Base-by-base conservation (phyloP, 1,140 invertebrate species). In the Thalassaphorura encarpata region DNA sequence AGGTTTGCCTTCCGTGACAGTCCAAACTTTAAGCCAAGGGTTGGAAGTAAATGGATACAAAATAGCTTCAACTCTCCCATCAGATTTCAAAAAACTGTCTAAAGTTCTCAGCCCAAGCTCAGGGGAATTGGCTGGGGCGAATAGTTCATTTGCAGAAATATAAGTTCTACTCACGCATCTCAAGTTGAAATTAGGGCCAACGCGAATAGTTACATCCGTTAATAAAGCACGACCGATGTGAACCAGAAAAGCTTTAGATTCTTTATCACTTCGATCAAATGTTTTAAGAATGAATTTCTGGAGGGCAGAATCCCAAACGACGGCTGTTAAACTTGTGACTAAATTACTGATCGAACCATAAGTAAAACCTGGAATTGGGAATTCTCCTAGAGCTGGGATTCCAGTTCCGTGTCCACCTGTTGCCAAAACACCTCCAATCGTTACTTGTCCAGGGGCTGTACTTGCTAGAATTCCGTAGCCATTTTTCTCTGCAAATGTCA, bases 11-110 rank as follows among this genome's bases (percentile, higher is more conserved):
- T 40, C 21, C 6, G 26, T 40, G 1, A 43, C 48, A 16, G 21
- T 33, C 52, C 56, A 62, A 16, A 52, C 23, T 43, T 55, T 54
- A 19, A 62, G 45, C 56, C 55, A 57, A 16, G 55, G 45, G 39
- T 51, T 36, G 4, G 27, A n/a, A 1, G 47, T 50, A 26, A 51
- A 62, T 27, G 53, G 55, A 31, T 51, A 62, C 31, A 18, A 54
- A 51, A 54, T 54, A 19, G 29, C 31, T n/a, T 55, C 47, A 6
- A 62, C 41, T n/a, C n/a, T n/a, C 18, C 51, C 19, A 5, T 54
- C 60, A 28, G 28, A n/a, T 21, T 16, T 21, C 2, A 58, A 2
- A 19, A 46, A 48, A 19, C 11, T 16, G 0, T 3, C 18, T 4
- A 54, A 39, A n/a, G 36, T 50, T 0, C 19, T 2, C n/a, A n/a